These are phyloP conservation scores for Serilophus lunatus DNA, from an alignment of 2,113 vertebrate species.

Conservation along the genomic window DNA sequence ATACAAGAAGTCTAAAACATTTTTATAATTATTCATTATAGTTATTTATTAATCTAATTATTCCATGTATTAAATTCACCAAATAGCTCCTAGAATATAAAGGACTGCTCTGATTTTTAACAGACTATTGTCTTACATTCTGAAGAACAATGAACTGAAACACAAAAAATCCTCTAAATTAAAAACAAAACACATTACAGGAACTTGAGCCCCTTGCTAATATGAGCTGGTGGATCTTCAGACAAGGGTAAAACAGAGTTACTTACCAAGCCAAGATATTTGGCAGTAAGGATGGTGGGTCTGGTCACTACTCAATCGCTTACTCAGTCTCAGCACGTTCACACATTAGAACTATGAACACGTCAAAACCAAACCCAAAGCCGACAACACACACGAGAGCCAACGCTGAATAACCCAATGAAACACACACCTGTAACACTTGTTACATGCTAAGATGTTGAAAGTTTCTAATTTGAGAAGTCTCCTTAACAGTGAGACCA, in stretches of 20 bases:
- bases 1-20: background rate
- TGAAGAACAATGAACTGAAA: background rate
- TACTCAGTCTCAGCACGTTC: background rate
- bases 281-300: background rate
- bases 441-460: background rate
- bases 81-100: background rate
- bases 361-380: background rate
- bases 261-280: background rate
- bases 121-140: background rate
- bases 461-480: background rate
- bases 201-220: background rate
- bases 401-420: background rate
- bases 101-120: background rate
- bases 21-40: background rate
- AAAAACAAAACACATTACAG: background rate
- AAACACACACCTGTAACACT: background rate
- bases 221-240: background rate
- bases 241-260: background rate
- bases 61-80: background rate
- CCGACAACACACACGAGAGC: background rate
- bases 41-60: background rate
- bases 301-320: background rate
- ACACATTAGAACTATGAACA: background rate
- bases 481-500: background rate
- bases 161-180: background rate